Evolutionary conservation across 2,797 vertebrate genomes (phyloP).

Genomic region (Vespertilio murinus): DNA sequence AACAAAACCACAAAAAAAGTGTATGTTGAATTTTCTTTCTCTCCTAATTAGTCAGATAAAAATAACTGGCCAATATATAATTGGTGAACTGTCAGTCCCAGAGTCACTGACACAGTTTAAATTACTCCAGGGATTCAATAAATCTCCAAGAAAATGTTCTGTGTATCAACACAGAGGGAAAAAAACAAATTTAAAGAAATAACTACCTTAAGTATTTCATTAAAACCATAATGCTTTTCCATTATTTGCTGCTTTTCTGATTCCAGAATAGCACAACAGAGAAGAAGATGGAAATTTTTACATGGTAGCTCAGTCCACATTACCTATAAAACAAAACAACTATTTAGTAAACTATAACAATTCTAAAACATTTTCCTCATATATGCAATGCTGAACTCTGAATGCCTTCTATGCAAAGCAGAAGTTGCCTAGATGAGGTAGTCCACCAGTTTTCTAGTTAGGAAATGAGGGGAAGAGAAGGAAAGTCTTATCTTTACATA

Average conservation of each 20-base stretch:
- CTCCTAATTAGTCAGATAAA: constrained; percentile 24
- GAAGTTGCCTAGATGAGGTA: not conserved
- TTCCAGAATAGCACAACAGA: constrained; percentile 97
- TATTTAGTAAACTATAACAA: constrained; percentile 20
- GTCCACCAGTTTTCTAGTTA: not conserved
- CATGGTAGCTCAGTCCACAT: constrained; percentile 97
- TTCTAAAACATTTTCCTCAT: constrained; percentile 39
- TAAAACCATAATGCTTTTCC: constrained; percentile 97
- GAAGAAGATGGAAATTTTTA: constrained; percentile 96
- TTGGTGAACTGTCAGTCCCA: not conserved
- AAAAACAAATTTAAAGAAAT: constrained; percentile 24
- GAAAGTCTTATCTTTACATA: constrained; percentile 25
- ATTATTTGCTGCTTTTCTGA: constrained; percentile 98
- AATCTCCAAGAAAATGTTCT: not conserved
- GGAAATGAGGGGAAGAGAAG: not conserved
- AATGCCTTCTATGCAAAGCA: not conserved
- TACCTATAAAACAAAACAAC: constrained; percentile 86
- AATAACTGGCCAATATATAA: constrained; percentile 22
- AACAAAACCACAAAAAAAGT: constrained; percentile 22
- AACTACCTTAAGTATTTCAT: constrained; percentile 96
- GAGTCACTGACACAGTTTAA: not conserved
- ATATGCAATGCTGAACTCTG: constrained; percentile 10
- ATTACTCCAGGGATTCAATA: constrained; percentile 1
- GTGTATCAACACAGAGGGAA: not conserved
- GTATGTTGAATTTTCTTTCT: constrained; percentile 34